phyloP scores from a whole-genome alignment of 2,888 invertebrate genomes.

The Drosophila percnosoma region DNA sequence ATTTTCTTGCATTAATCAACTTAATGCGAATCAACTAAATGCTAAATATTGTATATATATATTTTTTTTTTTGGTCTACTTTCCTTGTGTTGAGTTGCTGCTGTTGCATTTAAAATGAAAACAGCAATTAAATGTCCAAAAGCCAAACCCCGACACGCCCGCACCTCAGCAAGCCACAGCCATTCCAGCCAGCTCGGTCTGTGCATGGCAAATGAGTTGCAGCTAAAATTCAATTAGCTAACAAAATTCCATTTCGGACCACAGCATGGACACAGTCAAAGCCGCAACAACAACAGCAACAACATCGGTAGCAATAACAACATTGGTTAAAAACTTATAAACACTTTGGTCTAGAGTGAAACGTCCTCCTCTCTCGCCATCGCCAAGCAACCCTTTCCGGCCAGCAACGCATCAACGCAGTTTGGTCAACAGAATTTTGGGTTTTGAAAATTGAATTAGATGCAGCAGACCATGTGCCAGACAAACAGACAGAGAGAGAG shows the following conservation, averaged over 20 bases:
- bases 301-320: slow-evolving; percentile 43
- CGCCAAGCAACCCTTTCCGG: slow-evolving; percentile 36
- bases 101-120: slow-evolving; percentile 68
- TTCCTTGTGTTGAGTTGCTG: slow-evolving; percentile 29
- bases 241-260: slow-evolving; percentile 78
- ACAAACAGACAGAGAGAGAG: slow-evolving; percentile 34
- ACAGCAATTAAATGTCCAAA: slow-evolving; percentile 80
- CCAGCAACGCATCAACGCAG: slow-evolving; percentile 62
- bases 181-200: slow-evolving; percentile 18
- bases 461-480: slow-evolving; percentile 76
- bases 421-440: slow-evolving; percentile 78
- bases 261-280: slow-evolving; percentile 56
- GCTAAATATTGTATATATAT: slow-evolving; percentile 37
- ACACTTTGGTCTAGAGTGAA: slow-evolving; percentile 60
- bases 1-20: slow-evolving; percentile 71
- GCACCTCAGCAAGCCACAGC: neutral
- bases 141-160: slow-evolving; percentile 61
- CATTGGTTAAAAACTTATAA: slow-evolving; percentile 73
- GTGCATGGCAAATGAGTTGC: slow-evolving; percentile 80
- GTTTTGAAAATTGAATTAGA: slow-evolving; percentile 81
- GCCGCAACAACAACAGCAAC: slow-evolving; percentile 51
- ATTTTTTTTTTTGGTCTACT: slow-evolving; percentile 17
- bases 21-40: slow-evolving; percentile 70
- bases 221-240: slow-evolving; percentile 81
- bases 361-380: slow-evolving; percentile 8